Evolutionary conservation across 2,888 invertebrate species (phyloP).

Genomic region (Hipparchia semele): DNA sequence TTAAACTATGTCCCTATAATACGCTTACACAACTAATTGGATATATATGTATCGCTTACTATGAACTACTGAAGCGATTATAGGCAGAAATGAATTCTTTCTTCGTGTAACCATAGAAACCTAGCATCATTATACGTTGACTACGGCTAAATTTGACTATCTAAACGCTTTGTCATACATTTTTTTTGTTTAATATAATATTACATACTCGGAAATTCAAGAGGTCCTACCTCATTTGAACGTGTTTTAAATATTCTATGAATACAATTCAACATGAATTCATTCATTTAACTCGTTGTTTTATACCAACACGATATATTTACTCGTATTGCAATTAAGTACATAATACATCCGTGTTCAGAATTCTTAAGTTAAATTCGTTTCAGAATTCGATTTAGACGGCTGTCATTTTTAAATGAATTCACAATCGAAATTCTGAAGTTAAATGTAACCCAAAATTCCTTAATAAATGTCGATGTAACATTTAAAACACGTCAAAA

Average conservation of each 20-base stretch:
- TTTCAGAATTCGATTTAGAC: conserved; percentile 1
- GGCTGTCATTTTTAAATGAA: conserved; percentile 1
- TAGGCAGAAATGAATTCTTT: conserved; percentile 63
- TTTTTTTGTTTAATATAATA: conserved; percentile 51
- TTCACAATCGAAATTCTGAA: background rate
- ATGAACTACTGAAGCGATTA: conserved; percentile 62
- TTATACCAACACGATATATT: background rate
- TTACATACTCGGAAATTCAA: conserved; percentile 47
- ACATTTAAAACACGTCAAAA: conserved; percentile 32
- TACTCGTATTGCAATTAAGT: background rate
- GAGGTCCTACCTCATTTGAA: conserved; percentile 61
- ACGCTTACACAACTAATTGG: conserved; percentile 52
- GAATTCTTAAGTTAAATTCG: conserved; percentile 16
- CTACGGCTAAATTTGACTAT: conserved; percentile 76
- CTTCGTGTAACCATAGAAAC: conserved; percentile 58
- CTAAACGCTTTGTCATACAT: conserved; percentile 63
- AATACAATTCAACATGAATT: background rate
- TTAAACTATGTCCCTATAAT: conserved; percentile 43
- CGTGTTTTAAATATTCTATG: conserved; percentile 32
- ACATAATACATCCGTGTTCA: background rate
- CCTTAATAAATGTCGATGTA: background rate
- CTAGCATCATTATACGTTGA: conserved; percentile 56
- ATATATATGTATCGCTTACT: conserved; percentile 59
- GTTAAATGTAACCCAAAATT: conserved; percentile 13
- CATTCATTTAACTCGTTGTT: background rate